Conservation (phyloP, 1,140 invertebrate genomes). For the Meloidogyne hapla region DNA sequence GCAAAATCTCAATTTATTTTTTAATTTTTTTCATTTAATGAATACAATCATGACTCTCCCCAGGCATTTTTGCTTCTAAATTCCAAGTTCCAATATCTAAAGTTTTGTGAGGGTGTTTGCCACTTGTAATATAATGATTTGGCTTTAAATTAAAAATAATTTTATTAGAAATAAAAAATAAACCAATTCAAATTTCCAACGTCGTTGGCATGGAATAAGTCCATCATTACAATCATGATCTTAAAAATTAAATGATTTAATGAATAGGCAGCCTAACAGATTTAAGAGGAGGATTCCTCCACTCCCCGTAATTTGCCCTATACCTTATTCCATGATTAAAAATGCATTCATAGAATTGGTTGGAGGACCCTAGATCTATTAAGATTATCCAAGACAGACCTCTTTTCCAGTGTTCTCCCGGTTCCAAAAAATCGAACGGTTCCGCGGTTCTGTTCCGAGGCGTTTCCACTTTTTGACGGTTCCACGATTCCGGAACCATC, state of each 20-base stretch:
- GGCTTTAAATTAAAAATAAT: constrained; percentile 30
- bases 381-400: too few species aligned
- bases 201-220: constrained; percentile 59
- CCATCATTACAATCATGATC: constrained; percentile 63
- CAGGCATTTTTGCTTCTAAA: constrained; percentile 59
- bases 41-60: constrained; percentile 59
- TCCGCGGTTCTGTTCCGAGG: too few species aligned
- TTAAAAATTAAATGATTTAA: constrained; percentile 20
- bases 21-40: constrained; percentile 39
- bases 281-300: too few species aligned
- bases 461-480: too few species aligned
- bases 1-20: background rate
- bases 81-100: constrained; percentile 63
- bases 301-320: too few species aligned
- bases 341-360: too few species aligned
- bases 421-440: too few species aligned
- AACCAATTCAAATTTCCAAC: constrained; percentile 63
- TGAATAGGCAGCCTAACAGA: too few species aligned
- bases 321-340: too few species aligned
- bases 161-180: background rate
- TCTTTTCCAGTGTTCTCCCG: too few species aligned
- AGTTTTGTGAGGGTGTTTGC: constrained; percentile 43
- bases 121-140: constrained; percentile 60
- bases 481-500: too few species aligned
- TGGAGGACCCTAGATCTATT: too few species aligned